A percentile compares a stretch with the other conserved stretches of the same genome.
These are phyloP conservation scores for Alces alces DNA, from an alignment of 2,113 vertebrate genomes.

Conservation along the genomic window DNA sequence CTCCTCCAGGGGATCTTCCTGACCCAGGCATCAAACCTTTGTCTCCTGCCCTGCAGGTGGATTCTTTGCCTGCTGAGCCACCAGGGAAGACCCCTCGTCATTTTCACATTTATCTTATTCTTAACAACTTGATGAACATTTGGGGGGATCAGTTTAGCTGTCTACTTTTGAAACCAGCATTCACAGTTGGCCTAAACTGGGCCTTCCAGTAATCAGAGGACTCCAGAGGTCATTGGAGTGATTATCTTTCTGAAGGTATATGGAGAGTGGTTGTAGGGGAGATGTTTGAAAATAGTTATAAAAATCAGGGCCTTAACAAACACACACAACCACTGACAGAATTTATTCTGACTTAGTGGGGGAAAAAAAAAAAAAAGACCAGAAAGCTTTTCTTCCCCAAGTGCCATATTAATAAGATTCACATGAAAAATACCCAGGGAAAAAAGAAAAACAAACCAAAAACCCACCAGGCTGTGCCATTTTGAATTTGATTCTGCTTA, in stretches of 20 bases:
- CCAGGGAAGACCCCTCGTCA: not conserved
- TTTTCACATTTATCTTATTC: slow-evolving; percentile 46
- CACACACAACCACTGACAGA: slow-evolving; percentile 18
- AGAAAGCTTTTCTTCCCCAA: slow-evolving; percentile 61
- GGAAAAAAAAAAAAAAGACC: slow-evolving; percentile 60
- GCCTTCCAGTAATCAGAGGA: not conserved
- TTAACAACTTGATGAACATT: slow-evolving; percentile 37
- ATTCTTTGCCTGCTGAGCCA: not conserved
- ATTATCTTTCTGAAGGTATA: not conserved
- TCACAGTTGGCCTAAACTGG: not conserved
- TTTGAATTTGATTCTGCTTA: slow-evolving; percentile 11
- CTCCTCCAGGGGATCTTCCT: not conserved
- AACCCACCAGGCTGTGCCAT: slow-evolving; percentile 40
- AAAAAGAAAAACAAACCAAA: slow-evolving; percentile 11
- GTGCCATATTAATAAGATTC: slow-evolving; percentile 75
- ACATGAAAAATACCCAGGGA: slow-evolving; percentile 63
- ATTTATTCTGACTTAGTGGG: slow-evolving; percentile 58
- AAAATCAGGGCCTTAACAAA: not conserved
- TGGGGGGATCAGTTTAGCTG: slow-evolving; percentile 4
- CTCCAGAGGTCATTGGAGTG: not conserved
- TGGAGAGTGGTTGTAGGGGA: not conserved
- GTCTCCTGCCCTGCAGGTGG: not conserved
- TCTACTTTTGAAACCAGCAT: slow-evolving; percentile 38
- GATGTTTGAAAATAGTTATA: not conserved
- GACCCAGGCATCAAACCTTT: not conserved